Evolutionary conservation across 2,888 invertebrate species (phyloP).

Genomic region (Phyllotreta striolata): DNA sequence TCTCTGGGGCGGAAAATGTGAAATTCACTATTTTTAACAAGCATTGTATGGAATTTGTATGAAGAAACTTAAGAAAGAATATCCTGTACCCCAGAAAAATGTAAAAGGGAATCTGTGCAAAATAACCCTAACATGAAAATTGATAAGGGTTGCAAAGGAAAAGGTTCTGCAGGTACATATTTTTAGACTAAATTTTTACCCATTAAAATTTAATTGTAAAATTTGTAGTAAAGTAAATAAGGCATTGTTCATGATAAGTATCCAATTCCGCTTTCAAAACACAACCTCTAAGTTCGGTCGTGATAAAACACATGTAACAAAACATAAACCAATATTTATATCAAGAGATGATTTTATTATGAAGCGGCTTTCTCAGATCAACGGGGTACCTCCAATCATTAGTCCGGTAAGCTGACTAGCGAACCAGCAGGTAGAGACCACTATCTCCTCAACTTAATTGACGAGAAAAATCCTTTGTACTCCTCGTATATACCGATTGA

Average conservation of each 20-base stretch:
- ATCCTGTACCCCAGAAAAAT: too few relatives aligned
- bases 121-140: too few relatives aligned
- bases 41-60: too few relatives aligned
- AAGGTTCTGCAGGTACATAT: too few relatives aligned
- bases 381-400: slow-evolving; percentile 56
- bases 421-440: slow-evolving; percentile 56
- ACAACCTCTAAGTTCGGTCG: slow-evolving; percentile 41
- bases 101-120: too few relatives aligned
- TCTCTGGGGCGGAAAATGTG: too few relatives aligned
- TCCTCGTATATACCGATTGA: slow-evolving; percentile 39
- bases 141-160: too few relatives aligned
- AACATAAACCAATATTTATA: slow-evolving; percentile 61
- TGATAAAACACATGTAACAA: slow-evolving; percentile 59
- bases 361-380: slow-evolving; percentile 51
- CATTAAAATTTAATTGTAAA: too few relatives aligned
- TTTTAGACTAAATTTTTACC: too few relatives aligned
- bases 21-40: too few relatives aligned
- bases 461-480: slow-evolving; percentile 49
- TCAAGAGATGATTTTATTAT: slow-evolving; percentile 61
- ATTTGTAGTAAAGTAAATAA: too few relatives aligned
- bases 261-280: background rate
- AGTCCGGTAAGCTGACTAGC: slow-evolving; percentile 54
- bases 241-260: background rate
- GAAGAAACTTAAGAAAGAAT: too few relatives aligned
- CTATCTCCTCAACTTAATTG: slow-evolving; percentile 51